Percentiles rank a stretch among this genome's conserved stretches.
Evolutionary conservation across 2,113 vertebrate species (phyloP).

Genomic region (Cettia cetti): DNA sequence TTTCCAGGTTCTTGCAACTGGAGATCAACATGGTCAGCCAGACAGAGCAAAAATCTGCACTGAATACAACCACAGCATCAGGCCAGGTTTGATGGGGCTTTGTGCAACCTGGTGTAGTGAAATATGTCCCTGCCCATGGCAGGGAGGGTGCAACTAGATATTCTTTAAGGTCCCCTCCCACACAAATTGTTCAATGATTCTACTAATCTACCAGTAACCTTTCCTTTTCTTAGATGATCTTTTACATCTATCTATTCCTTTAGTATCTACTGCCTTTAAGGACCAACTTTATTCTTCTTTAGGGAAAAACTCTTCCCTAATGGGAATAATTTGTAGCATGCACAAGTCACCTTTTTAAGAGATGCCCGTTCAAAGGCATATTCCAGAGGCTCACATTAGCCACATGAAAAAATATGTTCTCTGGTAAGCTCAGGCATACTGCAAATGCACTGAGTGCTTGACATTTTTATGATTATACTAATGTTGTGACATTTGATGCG

Average conservation of each 20-base stretch:
- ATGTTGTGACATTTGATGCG: conserved; percentile 20
- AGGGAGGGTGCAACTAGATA: not conserved
- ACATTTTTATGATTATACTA: conserved; percentile 38
- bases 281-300: not conserved
- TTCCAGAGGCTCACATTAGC: not conserved
- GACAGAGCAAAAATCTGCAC: not conserved
- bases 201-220: not conserved
- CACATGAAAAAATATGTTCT: rapidly evolving
- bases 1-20: not conserved
- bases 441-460: conserved; percentile 1
- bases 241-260: not conserved
- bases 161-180: not conserved
- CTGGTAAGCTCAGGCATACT: not conserved
- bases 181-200: not conserved
- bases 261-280: not conserved
- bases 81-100: not conserved
- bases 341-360: not conserved
- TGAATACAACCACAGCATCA: not conserved
- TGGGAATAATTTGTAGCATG: not conserved
- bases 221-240: not conserved
- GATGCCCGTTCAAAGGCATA: not conserved
- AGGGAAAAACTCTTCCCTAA: not conserved
- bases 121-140: not conserved
- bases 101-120: not conserved
- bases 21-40: not conserved